These are phyloP conservation scores for Danaus plexippus DNA, from an alignment of 1,140 invertebrate genomes.

Conservation along the genomic window DNA sequence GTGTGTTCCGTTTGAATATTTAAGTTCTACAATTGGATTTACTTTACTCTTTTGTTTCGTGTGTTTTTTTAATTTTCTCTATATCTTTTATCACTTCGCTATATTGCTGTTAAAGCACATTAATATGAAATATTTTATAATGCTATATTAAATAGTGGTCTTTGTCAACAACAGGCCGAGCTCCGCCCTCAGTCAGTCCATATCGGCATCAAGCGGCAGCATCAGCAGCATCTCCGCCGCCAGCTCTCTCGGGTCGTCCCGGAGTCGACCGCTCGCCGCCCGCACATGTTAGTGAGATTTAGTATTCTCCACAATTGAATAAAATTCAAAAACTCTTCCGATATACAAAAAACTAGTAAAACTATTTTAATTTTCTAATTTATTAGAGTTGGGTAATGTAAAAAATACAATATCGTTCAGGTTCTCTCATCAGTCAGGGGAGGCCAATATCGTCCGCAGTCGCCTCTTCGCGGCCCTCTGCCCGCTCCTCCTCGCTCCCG, in stretches of 20 bases:
- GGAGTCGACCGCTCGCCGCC: constrained; percentile 80
- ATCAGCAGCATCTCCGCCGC: constrained; percentile 77
- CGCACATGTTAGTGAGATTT: constrained; percentile 72
- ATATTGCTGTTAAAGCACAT: no score
- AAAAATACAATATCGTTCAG: constrained; percentile 34
- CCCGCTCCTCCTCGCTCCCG: constrained; percentile 71
- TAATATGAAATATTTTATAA: no score
- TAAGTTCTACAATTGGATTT: no score
- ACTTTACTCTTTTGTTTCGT: constrained; percentile 1
- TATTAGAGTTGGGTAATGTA: no score
- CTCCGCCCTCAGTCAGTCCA: constrained; percentile 78
- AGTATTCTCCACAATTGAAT: background rate
- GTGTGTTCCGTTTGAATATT: no score
- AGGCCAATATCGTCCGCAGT: constrained; percentile 77
- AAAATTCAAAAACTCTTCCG: no score
- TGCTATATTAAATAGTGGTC: no score
- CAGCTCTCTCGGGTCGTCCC: constrained; percentile 77
- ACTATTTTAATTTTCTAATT: no score
- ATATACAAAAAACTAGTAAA: no score
- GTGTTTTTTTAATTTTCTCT: constrained; percentile 7
- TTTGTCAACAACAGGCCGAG: constrained; percentile 58
- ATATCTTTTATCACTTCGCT: background rate
- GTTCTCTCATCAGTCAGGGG: constrained; percentile 77
- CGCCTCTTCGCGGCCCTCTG: constrained; percentile 70
- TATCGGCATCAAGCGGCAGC: constrained; percentile 75